Conservation (phyloP, 1,140 invertebrate genomes). For the Drosophila equinoxialis region DNA sequence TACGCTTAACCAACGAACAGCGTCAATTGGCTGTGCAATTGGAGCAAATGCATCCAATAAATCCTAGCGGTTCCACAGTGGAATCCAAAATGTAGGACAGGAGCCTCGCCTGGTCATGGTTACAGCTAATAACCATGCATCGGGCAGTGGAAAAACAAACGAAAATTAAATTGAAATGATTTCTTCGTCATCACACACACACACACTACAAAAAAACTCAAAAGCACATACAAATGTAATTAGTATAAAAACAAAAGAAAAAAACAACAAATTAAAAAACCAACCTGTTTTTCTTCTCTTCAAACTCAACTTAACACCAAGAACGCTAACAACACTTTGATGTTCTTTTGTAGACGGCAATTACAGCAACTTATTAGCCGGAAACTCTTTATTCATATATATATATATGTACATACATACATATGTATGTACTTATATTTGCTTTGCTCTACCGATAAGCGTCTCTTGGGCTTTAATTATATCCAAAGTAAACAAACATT, state of each 20-base stretch:
- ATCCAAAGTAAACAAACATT: conserved; percentile 32
- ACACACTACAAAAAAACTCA: background rate
- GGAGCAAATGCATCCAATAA: conserved; percentile 65
- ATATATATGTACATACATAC: background rate
- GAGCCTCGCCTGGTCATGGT: conserved; percentile 71
- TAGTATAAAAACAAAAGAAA: background rate
- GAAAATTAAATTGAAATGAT: conserved; percentile 45
- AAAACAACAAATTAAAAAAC: background rate
- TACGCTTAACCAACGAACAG: conserved; percentile 86
- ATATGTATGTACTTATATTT: background rate
- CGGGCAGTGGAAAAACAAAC: conserved; percentile 46
- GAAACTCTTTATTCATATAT: conserved; percentile 12
- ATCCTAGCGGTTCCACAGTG: conserved; percentile 10
- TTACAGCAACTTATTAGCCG: conserved; percentile 30
- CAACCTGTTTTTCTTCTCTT: conserved; percentile 1
- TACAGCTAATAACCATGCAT: conserved; percentile 72
- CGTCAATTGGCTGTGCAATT: conserved; percentile 85
- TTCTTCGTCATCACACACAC: background rate
- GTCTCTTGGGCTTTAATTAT: conserved; percentile 32
- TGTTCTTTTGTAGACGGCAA: background rate
- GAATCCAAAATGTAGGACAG: conserved; percentile 70
- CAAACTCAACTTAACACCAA: conserved; percentile 5
- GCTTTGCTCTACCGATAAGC: conserved; percentile 3
- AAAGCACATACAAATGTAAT: background rate
- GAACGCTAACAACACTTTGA: conserved; percentile 8